Conservation (phyloP, 2,113 vertebrate species). For the Mellivora capensis region DNA sequence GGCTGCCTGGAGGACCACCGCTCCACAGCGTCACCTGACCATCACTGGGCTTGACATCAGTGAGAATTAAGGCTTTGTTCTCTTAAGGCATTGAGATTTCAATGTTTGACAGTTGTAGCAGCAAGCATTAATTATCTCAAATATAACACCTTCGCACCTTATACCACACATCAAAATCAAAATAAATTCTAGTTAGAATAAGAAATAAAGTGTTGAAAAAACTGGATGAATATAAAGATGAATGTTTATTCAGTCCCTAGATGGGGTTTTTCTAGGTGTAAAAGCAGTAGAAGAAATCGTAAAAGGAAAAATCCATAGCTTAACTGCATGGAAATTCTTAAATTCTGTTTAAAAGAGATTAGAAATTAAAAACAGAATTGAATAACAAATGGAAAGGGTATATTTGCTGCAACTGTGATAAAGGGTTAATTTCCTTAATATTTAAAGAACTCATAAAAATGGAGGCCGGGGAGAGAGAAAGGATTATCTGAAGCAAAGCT, state of each 20-base stretch:
- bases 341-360: slow-evolving; percentile 11
- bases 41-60: background rate
- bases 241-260: background rate
- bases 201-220: slow-evolving; percentile 32
- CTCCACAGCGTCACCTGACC: background rate
- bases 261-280: background rate
- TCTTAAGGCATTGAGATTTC: background rate
- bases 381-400: background rate
- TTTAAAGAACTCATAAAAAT: slow-evolving; percentile 38
- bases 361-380: slow-evolving; percentile 36
- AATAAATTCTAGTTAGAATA: background rate
- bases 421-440: slow-evolving; percentile 40
- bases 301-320: background rate
- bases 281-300: background rate
- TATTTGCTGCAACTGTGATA: background rate
- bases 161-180: background rate
- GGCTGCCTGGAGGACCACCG: background rate
- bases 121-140: background rate
- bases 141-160: background rate
- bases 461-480: slow-evolving; percentile 16
- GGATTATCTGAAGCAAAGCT: slow-evolving; percentile 55
- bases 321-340: background rate
- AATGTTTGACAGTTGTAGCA: background rate
- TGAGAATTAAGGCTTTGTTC: background rate
- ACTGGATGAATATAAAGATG: background rate